Conservation (phyloP, 2,113 vertebrate genomes). For the Mus pahari region DNA sequence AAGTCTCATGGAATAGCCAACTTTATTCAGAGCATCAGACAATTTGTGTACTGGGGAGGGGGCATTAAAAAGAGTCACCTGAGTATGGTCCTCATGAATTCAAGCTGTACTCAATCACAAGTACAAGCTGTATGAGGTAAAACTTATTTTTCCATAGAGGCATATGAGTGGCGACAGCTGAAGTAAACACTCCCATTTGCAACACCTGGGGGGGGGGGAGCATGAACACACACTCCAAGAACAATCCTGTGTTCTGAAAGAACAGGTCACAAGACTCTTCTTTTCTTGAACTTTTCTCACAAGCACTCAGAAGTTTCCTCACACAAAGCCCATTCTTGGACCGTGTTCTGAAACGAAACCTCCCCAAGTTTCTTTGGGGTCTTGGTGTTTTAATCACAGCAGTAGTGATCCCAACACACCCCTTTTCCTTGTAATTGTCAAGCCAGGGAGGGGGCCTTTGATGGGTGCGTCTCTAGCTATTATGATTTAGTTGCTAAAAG, state of each 20-base stretch:
- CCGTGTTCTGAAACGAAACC: neutral
- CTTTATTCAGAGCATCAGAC: neutral
- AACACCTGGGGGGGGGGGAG: neutral
- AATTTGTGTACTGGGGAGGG: neutral
- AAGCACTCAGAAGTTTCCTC: neutral
- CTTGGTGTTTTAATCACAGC: neutral
- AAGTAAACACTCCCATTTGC: neutral
- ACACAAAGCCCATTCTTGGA: neutral
- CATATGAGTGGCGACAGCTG: neutral
- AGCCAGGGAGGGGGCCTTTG: neutral
- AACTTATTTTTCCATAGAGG: neutral
- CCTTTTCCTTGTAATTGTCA: neutral
- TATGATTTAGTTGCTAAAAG: neutral
- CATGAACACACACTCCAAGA: neutral
- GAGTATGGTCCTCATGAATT: neutral
- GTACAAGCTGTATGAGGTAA: neutral
- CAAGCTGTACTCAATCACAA: neutral
- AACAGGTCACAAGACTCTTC: neutral
- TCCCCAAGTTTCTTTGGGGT: neutral
- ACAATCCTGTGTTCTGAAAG: neutral
- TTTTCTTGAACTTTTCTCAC: neutral
- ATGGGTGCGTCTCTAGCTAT: neutral
- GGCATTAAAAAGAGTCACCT: neutral
- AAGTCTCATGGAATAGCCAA: neutral
- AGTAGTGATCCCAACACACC: neutral